A percentile compares a stretch with the other conserved stretches of the same genome.
phyloP scores from a whole-genome alignment of 2,797 vertebrate genomes.

The Pantherophis alleghaniensis region DNA sequence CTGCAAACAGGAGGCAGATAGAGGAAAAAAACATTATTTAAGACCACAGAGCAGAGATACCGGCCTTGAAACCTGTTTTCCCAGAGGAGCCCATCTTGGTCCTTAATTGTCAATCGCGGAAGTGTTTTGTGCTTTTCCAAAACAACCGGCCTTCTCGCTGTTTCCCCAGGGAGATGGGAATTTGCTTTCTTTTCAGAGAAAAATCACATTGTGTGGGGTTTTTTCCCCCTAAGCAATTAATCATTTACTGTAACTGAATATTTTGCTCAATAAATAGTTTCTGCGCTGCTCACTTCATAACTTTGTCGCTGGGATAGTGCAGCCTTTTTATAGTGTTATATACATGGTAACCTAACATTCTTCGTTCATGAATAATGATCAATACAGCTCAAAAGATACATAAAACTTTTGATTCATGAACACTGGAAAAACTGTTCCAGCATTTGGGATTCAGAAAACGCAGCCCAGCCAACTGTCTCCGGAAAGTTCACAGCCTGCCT shows the following conservation, averaged over 20 bases:
- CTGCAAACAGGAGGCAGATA: slow-evolving; percentile 70
- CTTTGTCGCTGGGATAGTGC: not conserved
- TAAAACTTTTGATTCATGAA: not conserved
- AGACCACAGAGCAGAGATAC: not conserved
- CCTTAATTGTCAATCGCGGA: not conserved
- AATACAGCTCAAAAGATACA: not conserved
- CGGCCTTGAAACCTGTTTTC: not conserved
- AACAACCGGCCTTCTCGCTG: not conserved
- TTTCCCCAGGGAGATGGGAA: not conserved
- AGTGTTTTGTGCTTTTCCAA: not conserved
- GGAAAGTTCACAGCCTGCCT: not conserved
- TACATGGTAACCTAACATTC: not conserved
- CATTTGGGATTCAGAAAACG: not conserved
- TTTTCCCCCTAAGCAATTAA: not conserved
- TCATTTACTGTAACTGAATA: not conserved
- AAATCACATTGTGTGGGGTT: not conserved
- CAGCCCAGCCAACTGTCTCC: not conserved
- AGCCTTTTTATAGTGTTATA: not conserved
- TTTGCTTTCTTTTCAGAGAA: not conserved
- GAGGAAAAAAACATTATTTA: not conserved
- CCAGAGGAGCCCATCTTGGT: not conserved
- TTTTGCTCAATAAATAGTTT: not conserved
- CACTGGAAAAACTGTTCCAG: not conserved
- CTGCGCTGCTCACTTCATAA: not conserved
- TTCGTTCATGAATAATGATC: not conserved